Evolutionary conservation across 2,113 vertebrate species (phyloP).

Genomic region (Octodon degus): DNA sequence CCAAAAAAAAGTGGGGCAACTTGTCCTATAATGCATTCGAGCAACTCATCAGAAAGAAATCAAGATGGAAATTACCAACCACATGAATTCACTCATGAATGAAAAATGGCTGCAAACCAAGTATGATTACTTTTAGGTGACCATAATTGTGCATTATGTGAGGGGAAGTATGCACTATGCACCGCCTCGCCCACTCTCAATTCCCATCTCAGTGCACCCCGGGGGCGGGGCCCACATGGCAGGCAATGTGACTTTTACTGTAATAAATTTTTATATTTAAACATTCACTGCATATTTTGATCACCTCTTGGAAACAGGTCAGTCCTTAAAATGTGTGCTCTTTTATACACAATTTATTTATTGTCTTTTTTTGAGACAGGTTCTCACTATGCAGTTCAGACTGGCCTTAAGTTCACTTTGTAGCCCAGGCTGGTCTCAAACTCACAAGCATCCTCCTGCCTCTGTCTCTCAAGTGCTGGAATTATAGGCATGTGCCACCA

Average conservation of each 20-base stretch:
- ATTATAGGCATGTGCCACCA: too few species aligned
- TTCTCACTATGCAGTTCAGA: neutral
- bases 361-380: neutral
- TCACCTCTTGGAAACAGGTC: neutral
- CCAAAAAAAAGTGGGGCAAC: neutral
- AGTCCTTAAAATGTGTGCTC: neutral
- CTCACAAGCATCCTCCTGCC: neutral
- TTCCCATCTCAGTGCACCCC: too few species aligned
- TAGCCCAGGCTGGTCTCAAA: neutral
- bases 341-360: constrained; percentile 14
- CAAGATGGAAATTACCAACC: neutral
- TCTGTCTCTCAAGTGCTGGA: neutral
- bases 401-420: neutral
- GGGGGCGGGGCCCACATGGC: too few species aligned
- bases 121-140: neutral
- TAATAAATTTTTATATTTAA: neutral
- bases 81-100: constrained; percentile 9
- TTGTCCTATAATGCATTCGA: neutral
- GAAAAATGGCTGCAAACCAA: constrained; percentile 19
- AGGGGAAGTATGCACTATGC: neutral
- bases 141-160: neutral
- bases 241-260: neutral
- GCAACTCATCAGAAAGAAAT: neutral
- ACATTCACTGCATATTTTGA: neutral
- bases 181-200: too few species aligned